Evolutionary conservation across 2,113 vertebrate species (phyloP).

Genomic region (Tachuris rubrigastra): DNA sequence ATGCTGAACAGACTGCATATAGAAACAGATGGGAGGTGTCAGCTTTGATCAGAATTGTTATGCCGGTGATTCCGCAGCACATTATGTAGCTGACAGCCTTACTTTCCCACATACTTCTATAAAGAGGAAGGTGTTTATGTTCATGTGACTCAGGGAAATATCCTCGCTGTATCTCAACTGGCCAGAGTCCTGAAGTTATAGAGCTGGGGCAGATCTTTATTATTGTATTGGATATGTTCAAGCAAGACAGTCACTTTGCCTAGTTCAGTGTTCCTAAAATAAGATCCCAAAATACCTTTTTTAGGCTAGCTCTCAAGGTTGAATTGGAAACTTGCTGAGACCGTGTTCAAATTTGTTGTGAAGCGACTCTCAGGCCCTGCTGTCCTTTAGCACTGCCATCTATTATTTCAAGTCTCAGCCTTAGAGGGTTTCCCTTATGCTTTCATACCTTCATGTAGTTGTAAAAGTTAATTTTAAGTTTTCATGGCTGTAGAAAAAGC

Average conservation of each 20-base stretch:
- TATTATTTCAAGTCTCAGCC: background rate
- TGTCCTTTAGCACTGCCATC: background rate
- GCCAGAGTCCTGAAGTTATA: background rate
- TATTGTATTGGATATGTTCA: background rate
- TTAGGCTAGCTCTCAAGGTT: background rate
- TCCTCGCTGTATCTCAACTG: background rate
- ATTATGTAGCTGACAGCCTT: background rate
- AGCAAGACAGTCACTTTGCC: background rate
- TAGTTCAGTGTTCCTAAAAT: background rate
- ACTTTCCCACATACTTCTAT: conserved; percentile 24
- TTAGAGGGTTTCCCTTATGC: background rate
- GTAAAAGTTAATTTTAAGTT: background rate
- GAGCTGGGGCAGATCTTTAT: background rate
- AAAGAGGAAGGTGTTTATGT: conserved; percentile 13
- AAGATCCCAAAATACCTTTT: background rate
- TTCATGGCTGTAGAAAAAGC: background rate
- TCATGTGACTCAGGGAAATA: background rate
- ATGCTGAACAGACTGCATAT: conserved; percentile 49
- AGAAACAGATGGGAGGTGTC: conserved; percentile 62
- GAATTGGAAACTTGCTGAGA: background rate
- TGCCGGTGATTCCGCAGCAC: background rate
- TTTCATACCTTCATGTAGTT: background rate
- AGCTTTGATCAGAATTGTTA: conserved; percentile 43
- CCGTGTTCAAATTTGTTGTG: background rate
- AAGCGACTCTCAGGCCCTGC: background rate